Percentiles rank a stretch among this genome's conserved stretches.
Evolutionary conservation across 2,113 vertebrate species (phyloP).

Genomic region (Macquaria ambigua): DNA sequence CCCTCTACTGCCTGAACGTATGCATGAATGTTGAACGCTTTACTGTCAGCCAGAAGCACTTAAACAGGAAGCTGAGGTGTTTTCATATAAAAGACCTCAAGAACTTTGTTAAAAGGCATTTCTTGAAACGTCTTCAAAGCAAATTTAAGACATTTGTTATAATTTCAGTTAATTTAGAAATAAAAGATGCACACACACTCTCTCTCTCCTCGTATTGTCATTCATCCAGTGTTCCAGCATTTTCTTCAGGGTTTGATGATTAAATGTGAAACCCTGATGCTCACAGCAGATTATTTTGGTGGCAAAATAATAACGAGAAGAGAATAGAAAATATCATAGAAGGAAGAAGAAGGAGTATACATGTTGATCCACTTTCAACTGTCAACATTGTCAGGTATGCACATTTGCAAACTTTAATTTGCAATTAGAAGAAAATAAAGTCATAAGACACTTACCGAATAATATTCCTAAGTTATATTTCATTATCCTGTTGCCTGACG

Average conservation of each 20-base stretch:
- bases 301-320: background rate
- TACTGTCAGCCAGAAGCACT: background rate
- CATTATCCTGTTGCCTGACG: background rate
- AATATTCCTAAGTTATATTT: background rate
- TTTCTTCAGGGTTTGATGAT: background rate
- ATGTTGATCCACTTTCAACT: background rate
- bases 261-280: background rate
- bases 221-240: background rate
- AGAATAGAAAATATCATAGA: background rate
- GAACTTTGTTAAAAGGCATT: background rate
- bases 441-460: too few species aligned
- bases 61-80: background rate
- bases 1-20: background rate
- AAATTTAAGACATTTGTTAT: background rate
- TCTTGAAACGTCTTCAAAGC: too few species aligned
- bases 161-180: too few species aligned
- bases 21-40: background rate
- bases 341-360: background rate
- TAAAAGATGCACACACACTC: too few species aligned
- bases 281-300: slow-evolving; percentile 3
- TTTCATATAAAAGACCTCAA: background rate
- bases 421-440: too few species aligned
- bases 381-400: background rate
- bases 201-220: background rate
- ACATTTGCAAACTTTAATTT: background rate